These are phyloP conservation scores for Osmoderma eremita DNA, from an alignment of 2,888 invertebrate species.

Conservation along the genomic window DNA sequence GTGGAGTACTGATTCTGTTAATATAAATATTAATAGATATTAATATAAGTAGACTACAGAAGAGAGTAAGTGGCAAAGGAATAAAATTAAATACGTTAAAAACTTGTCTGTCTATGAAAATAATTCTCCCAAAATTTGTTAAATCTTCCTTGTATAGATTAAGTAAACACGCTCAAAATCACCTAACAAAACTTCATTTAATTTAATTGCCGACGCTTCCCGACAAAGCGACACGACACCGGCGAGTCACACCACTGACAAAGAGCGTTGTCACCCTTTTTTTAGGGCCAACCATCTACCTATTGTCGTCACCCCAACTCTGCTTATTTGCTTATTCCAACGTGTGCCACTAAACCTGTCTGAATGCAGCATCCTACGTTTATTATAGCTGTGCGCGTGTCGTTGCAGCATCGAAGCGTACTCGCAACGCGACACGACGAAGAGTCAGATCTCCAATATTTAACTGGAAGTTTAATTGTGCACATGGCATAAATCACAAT, in stretches of 20 bases:
- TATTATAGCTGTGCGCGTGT: neutral
- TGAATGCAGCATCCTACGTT: neutral
- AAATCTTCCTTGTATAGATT: no score
- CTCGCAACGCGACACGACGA: neutral
- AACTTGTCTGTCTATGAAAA: no score
- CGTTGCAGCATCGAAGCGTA: neutral
- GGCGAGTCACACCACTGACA: slow-evolving; percentile 6
- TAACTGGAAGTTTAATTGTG: slow-evolving; percentile 29
- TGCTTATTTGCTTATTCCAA: slow-evolving; percentile 11
- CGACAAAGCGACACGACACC: slow-evolving; percentile 1
- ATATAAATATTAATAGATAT: no score
- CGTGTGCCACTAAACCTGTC: slow-evolving; percentile 20
- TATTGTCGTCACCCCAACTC: slow-evolving; percentile 17
- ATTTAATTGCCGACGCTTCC: slow-evolving; percentile 1
- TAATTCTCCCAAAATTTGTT: no score
- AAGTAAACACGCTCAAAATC: no score
- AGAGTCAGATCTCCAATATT: slow-evolving; percentile 27
- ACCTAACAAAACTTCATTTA: slow-evolving; percentile 3
- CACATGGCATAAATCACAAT: slow-evolving; percentile 48
- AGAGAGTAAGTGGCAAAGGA: no score
- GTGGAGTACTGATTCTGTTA: no score
- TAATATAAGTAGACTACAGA: no score
- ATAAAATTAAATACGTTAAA: no score
- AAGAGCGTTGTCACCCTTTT: neutral
- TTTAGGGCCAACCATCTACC: slow-evolving; percentile 9